phyloP scores from a whole-genome alignment of 2,888 invertebrate genomes.

The Seira sanloemensis region DNA sequence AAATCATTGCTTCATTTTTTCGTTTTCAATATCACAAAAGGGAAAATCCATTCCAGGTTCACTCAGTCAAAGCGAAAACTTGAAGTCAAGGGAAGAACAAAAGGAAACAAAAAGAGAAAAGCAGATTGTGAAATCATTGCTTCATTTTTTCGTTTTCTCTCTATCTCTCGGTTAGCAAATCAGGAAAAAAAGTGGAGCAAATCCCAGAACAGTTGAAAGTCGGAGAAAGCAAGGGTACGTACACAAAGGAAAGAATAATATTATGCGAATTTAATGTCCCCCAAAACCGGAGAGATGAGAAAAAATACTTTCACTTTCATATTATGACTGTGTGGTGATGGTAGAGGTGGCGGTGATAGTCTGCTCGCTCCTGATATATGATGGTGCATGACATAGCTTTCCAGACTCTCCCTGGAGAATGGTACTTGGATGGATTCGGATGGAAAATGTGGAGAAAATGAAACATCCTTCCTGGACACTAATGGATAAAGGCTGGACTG shows the following conservation, averaged over 20 bases:
- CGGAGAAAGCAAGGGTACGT: background rate
- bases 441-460: too few relatives aligned
- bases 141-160: background rate
- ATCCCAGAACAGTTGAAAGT: background rate
- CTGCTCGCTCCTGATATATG: background rate
- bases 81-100: background rate
- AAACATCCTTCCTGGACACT: too few relatives aligned
- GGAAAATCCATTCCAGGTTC: too few relatives aligned
- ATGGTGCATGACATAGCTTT: too few relatives aligned
- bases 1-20: slow-evolving; percentile 31
- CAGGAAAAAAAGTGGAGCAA: background rate
- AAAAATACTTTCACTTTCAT: slow-evolving; percentile 13
- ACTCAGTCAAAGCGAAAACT: too few relatives aligned
- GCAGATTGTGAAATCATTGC: slow-evolving; percentile 49
- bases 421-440: too few relatives aligned
- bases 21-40: too few relatives aligned
- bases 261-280: slow-evolving; percentile 49
- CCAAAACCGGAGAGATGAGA: slow-evolving; percentile 37
- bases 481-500: too few relatives aligned
- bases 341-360: background rate
- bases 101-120: background rate
- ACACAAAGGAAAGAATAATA: background rate
- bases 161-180: too few relatives aligned
- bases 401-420: too few relatives aligned
- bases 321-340: too few relatives aligned